Evolutionary conservation across 2,797 vertebrate genomes (phyloP).

Genomic region (Vipera ursinii): DNA sequence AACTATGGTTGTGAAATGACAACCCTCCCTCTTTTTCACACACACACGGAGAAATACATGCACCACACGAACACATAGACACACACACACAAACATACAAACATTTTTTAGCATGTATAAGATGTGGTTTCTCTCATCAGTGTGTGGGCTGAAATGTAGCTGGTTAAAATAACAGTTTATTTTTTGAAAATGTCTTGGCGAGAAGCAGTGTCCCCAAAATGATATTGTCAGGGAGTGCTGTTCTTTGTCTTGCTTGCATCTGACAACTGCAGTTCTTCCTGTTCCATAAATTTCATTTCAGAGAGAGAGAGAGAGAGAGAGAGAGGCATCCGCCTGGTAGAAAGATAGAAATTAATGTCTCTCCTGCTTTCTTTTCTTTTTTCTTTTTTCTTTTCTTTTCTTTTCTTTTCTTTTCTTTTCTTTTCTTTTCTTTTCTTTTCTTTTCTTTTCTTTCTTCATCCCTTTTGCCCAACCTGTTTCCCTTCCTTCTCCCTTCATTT

Average conservation of each 20-base stretch:
- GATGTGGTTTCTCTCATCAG: not conserved
- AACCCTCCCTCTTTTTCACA: not conserved
- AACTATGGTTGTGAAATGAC: not conserved
- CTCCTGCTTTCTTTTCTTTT: not conserved
- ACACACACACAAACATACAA: not conserved
- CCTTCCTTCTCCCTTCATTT: not conserved
- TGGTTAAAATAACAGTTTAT: conserved; percentile 61
- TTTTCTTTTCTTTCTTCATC: not conserved
- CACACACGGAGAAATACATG: not conserved
- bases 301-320: no score
- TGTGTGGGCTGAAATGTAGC: conserved; percentile 25
- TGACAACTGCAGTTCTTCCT: not conserved
- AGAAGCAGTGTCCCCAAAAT: conserved; percentile 48
- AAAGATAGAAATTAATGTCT: not conserved
- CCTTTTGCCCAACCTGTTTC: not conserved
- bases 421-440: not conserved
- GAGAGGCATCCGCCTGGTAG: not conserved
- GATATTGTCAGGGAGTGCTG: conserved; percentile 25
- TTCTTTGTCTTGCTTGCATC: conserved; percentile 24
- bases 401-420: not conserved
- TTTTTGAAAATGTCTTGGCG: not conserved
- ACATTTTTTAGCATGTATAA: not conserved
- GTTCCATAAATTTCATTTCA: not conserved
- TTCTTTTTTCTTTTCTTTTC: not conserved
- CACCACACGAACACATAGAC: not conserved